Conservation (phyloP, 2,797 vertebrate genomes). For the Acanthurus leucopareius region DNA sequence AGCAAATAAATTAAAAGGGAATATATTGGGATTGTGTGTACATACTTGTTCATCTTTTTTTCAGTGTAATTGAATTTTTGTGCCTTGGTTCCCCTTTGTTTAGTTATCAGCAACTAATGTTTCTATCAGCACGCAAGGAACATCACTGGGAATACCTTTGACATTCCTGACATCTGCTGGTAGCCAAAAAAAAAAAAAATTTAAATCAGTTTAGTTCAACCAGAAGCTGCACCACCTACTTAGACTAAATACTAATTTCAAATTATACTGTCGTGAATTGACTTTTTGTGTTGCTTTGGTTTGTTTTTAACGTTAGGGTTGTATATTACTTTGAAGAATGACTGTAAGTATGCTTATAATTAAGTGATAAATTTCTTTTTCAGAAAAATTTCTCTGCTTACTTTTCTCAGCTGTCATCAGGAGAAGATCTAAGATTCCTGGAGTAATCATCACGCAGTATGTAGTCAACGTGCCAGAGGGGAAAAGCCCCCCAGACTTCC, state of each 20-base stretch:
- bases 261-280: background rate
- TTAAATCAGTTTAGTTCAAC: background rate
- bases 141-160: constrained; percentile 27
- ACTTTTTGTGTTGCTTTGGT: background rate
- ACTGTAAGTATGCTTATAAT: background rate
- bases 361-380: background rate
- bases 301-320: background rate
- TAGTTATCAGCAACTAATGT: background rate
- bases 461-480: constrained; percentile 85
- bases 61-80: background rate
- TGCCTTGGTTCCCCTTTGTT: background rate
- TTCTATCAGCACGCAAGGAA: background rate
- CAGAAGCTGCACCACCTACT: background rate
- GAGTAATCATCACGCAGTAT: constrained; percentile 87
- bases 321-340: too few species aligned
- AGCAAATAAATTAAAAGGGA: background rate
- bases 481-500: constrained; percentile 88
- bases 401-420: constrained; percentile 67
- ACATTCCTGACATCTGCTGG: constrained; percentile 77
- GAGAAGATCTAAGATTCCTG: constrained; percentile 85
- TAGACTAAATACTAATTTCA: background rate
- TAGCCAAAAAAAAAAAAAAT: constrained; percentile 3
- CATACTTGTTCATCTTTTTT: background rate
- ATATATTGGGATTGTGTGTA: too few species aligned
- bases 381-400: background rate